phyloP scores from a whole-genome alignment of 92 coral and sea anemone genomes.

The Meandrina meandrites region DNA sequence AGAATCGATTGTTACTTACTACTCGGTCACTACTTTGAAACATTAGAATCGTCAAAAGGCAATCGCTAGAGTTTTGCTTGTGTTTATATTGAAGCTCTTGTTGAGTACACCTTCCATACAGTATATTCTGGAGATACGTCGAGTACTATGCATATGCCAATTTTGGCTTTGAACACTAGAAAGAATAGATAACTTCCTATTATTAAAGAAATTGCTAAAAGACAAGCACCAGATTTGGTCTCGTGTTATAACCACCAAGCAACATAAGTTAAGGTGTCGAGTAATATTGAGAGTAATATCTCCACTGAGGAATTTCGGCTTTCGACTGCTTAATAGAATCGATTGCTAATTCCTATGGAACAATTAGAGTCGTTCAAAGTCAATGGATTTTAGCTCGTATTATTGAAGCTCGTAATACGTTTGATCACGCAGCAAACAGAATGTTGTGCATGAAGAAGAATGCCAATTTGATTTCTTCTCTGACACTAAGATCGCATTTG shows the following conservation, averaged over 20 bases:
- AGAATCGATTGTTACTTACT: not conserved
- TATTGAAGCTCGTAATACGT: not conserved
- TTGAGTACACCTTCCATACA: not conserved
- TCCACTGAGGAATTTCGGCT: not conserved
- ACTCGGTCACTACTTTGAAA: not conserved
- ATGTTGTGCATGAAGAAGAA: not conserved
- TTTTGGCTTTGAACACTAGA: not conserved
- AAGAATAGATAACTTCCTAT: not conserved
- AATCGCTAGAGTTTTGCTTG: not conserved
- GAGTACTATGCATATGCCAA: not conserved
- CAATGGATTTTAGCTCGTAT: not conserved
- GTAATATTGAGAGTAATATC: not conserved
- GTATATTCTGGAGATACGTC: not conserved
- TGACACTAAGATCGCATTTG: not conserved
- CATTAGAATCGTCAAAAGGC: not conserved
- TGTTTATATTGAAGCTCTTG: not conserved
- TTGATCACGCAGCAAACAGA: not conserved
- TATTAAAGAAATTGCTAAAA: not conserved
- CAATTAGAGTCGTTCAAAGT: not conserved
- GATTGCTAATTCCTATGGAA: not conserved
- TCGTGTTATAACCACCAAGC: not conserved
- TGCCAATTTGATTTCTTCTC: not conserved
- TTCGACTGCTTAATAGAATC: not conserved
- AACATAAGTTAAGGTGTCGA: not conserved
- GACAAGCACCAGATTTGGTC: not conserved